phyloP scores from a whole-genome alignment of 2,797 vertebrate genomes.

The Podargus strigoides region DNA sequence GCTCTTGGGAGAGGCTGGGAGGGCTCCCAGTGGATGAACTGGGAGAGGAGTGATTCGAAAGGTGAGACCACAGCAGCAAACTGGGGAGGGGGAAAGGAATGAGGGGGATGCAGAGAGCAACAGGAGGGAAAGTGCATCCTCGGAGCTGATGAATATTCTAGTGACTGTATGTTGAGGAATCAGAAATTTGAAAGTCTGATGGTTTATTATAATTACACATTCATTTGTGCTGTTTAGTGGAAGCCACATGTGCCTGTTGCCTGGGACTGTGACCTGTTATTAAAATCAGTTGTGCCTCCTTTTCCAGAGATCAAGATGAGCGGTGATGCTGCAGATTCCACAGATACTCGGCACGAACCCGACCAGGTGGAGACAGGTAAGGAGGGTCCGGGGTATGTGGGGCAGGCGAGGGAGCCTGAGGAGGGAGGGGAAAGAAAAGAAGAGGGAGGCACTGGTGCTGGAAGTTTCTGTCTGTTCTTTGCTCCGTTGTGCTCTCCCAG shows the following conservation, averaged over 20 bases:
- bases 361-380: slow-evolving; percentile 87
- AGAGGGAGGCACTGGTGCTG: neutral
- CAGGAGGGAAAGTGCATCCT: slow-evolving; percentile 58
- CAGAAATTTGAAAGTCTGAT: slow-evolving; percentile 83
- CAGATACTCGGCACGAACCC: slow-evolving; percentile 74
- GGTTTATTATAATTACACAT: slow-evolving; percentile 86
- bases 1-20: neutral
- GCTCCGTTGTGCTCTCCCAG: neutral
- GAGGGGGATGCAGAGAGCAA: neutral
- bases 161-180: slow-evolving; percentile 75
- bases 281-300: slow-evolving; percentile 89
- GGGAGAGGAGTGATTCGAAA: neutral
- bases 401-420: neutral
- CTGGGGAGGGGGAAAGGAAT: neutral
- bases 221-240: slow-evolving; percentile 84
- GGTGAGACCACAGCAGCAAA: neutral
- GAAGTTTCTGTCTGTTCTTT: neutral
- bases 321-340: slow-evolving; percentile 85
- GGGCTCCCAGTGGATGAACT: neutral
- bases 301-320: slow-evolving; percentile 96
- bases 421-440: neutral
- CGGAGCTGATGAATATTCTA: slow-evolving; percentile 86
- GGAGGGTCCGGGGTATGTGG: neutral
- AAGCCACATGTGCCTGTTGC: slow-evolving; percentile 72
- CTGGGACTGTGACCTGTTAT: slow-evolving; percentile 84